These are phyloP conservation scores for Aleiodes sp. DNA, from an alignment of 1,140 invertebrate species.

Conservation along the genomic window DNA sequence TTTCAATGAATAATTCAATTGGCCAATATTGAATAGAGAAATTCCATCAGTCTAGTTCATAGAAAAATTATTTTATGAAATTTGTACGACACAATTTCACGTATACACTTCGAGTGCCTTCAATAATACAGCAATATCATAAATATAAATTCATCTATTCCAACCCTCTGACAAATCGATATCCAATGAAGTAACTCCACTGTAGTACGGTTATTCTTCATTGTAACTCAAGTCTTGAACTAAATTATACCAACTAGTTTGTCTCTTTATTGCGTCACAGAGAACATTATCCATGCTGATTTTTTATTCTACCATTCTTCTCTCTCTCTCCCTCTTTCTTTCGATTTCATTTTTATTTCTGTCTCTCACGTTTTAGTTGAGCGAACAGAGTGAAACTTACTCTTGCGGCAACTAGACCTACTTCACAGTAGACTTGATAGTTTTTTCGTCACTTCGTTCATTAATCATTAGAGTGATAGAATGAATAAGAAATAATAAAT, in stretches of 20 bases:
- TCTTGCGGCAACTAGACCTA: background rate
- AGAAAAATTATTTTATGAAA: too few species aligned
- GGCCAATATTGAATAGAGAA: too few species aligned
- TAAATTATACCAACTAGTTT: background rate
- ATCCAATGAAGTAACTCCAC: background rate
- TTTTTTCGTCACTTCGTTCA: too few species aligned
- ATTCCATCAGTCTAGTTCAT: too few species aligned
- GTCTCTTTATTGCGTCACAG: background rate
- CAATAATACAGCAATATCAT: too few species aligned
- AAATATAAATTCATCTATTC: constrained; percentile 7
- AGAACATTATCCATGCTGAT: background rate
- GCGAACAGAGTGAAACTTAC: background rate
- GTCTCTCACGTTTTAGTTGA: constrained; percentile 10
- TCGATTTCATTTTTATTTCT: too few species aligned
- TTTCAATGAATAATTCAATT: too few species aligned
- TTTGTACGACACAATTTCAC: too few species aligned
- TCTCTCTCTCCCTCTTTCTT: background rate
- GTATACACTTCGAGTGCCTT: too few species aligned
- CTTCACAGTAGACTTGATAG: constrained; percentile 9
- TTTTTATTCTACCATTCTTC: constrained; percentile 3
- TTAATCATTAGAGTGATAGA: too few species aligned
- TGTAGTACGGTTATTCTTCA: background rate
- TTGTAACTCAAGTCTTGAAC: background rate
- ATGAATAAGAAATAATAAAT: too few species aligned
- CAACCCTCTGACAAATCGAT: background rate